Evolutionary conservation across 2,888 invertebrate species (phyloP).

Genomic region (Elmis aenea): DNA sequence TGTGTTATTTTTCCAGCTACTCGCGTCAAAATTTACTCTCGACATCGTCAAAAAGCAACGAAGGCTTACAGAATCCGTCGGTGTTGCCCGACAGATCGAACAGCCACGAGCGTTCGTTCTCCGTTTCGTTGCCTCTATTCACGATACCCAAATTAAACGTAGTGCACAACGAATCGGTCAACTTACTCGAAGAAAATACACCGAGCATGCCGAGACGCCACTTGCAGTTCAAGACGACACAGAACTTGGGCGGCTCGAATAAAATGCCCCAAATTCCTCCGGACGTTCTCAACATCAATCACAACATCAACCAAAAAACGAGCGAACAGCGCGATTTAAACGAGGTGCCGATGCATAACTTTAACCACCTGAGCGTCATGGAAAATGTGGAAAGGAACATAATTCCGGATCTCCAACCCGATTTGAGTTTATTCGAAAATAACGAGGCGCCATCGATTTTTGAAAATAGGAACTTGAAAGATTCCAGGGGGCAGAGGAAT

Average conservation of each 20-base stretch:
- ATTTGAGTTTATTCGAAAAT: too few relatives aligned
- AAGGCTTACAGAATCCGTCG: slow-evolving; percentile 52
- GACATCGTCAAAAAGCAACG: slow-evolving; percentile 68
- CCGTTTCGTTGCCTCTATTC: slow-evolving; percentile 27
- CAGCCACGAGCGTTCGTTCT: slow-evolving; percentile 38
- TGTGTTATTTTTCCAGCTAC: slow-evolving; percentile 67
- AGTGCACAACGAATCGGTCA: slow-evolving; percentile 32
- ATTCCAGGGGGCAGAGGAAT: too few relatives aligned
- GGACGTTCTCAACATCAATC: slow-evolving; percentile 55
- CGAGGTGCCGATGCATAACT: too few relatives aligned
- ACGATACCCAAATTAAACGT: slow-evolving; percentile 29
- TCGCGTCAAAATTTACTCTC: slow-evolving; percentile 84
- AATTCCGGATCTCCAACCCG: too few relatives aligned
- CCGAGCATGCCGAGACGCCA: slow-evolving; percentile 20
- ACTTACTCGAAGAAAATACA: slow-evolving; percentile 36
- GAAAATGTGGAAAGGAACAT: too few relatives aligned
- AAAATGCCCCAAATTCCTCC: slow-evolving; percentile 49
- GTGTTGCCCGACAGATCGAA: slow-evolving; percentile 55
- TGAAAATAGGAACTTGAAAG: too few relatives aligned
- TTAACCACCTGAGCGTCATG: too few relatives aligned
- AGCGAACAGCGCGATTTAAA: slow-evolving; percentile 7
- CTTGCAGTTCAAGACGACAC: slow-evolving; percentile 16
- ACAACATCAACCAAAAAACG: slow-evolving; percentile 23
- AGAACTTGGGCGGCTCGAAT: slow-evolving; percentile 12
- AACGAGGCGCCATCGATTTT: too few relatives aligned